phyloP scores from a whole-genome alignment of 2,888 invertebrate species.

The Noctuana brunneofusca region DNA sequence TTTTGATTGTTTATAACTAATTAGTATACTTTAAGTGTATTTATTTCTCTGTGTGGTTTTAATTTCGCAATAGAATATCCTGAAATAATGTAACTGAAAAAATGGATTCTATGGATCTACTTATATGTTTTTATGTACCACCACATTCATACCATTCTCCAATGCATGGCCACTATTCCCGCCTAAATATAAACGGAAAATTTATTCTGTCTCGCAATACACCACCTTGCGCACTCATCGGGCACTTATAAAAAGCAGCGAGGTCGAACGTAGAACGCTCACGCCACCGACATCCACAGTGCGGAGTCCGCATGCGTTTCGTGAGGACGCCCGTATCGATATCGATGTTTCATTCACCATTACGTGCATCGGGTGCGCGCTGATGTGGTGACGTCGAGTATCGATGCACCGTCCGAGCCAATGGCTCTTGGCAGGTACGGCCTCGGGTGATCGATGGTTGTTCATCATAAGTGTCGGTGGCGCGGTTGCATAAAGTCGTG shows the following conservation, averaged over 20 bases:
- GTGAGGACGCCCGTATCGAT: conserved; percentile 73
- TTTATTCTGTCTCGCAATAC: conserved; percentile 63
- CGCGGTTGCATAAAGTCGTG: conserved; percentile 68
- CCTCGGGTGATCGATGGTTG: conserved; percentile 62
- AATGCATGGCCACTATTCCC: conserved; percentile 55
- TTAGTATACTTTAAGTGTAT: conserved; percentile 42
- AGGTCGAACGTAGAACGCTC: conserved; percentile 70
- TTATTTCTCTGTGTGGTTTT: not conserved
- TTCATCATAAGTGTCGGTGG: conserved; percentile 68
- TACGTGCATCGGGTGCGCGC: conserved; percentile 73
- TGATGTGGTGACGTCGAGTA: conserved; percentile 62
- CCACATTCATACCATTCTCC: conserved; percentile 38
- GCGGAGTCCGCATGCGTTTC: conserved; percentile 72
- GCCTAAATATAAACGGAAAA: conserved; percentile 73
- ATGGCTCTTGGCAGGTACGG: conserved; percentile 74
- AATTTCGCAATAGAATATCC: not conserved
- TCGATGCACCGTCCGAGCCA: conserved; percentile 72
- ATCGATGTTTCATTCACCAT: conserved; percentile 66
- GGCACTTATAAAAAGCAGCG: conserved; percentile 80
- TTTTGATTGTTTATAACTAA: conserved; percentile 56
- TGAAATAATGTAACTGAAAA: not conserved
- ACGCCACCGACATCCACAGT: conserved; percentile 57
- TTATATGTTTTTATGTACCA: not conserved
- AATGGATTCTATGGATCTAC: not conserved
- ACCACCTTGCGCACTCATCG: conserved; percentile 74